These are phyloP conservation scores for Xiphophorus maculatus DNA, from an alignment of 2,113 vertebrate genomes.

Conservation along the genomic window DNA sequence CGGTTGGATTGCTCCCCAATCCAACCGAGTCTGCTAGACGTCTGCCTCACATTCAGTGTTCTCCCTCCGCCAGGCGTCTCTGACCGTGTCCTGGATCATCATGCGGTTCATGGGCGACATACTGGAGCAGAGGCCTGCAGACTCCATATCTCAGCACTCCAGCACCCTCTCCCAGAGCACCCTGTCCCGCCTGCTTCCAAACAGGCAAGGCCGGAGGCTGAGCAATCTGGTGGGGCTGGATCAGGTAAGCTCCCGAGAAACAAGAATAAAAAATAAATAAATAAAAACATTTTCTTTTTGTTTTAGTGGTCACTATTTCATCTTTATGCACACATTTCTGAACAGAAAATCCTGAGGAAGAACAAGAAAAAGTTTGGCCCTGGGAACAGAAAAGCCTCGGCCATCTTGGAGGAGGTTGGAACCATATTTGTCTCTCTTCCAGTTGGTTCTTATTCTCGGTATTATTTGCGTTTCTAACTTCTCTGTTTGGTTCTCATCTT, in stretches of 20 bases:
- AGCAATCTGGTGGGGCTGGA: slow-evolving; percentile 79
- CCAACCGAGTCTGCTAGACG: background rate
- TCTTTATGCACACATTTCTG: slow-evolving; percentile 5
- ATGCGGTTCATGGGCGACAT: slow-evolving; percentile 94
- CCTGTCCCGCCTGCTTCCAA: slow-evolving; percentile 12
- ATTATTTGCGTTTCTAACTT: background rate
- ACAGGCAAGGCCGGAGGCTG: slow-evolving; percentile 66
- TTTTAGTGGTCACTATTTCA: background rate
- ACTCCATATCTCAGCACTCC: slow-evolving; percentile 28
- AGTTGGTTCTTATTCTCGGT: background rate
- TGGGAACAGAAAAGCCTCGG: slow-evolving; percentile 65
- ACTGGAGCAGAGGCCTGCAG: slow-evolving; percentile 80
- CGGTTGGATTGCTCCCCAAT: too few relatives aligned
- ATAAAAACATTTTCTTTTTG: background rate
- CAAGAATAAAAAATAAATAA: background rate
- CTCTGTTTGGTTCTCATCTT: background rate
- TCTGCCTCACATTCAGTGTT: background rate
- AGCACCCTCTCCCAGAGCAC: slow-evolving; percentile 26
- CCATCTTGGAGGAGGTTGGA: slow-evolving; percentile 72
- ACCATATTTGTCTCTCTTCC: background rate
- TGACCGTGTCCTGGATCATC: slow-evolving; percentile 87
- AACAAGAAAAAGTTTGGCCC: slow-evolving; percentile 63
- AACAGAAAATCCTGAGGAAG: slow-evolving; percentile 74
- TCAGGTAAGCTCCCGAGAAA: slow-evolving; percentile 63
- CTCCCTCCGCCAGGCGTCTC: slow-evolving; percentile 80